Percentiles rank a stretch among this genome's conserved stretches.
These are phyloP conservation scores for Macrotrachela quadricornifera DNA, from an alignment of 1,140 invertebrate species.

Conservation along the genomic window DNA sequence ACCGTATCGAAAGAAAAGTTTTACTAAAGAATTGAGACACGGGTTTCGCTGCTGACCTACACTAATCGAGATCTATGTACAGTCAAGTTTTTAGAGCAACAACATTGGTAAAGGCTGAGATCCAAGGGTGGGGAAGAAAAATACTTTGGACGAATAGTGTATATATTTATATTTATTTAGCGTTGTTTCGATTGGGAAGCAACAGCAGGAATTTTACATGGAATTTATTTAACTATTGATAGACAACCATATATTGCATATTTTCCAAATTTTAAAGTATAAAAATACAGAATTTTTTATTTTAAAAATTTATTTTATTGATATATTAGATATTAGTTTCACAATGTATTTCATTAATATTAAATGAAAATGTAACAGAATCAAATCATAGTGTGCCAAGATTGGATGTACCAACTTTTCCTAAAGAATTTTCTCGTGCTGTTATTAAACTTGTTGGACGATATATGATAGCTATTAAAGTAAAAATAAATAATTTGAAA, in stretches of 20 bases:
- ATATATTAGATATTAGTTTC: neutral
- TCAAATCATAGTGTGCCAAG: neutral
- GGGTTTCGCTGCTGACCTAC: no score
- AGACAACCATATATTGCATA: constrained; percentile 1
- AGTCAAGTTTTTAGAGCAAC: no score
- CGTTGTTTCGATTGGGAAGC: constrained; percentile 1
- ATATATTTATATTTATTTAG: no score
- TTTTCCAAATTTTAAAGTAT: constrained; percentile 3
- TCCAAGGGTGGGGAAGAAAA: no score
- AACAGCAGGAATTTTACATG: constrained; percentile 3
- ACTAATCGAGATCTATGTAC: no score
- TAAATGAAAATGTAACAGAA: neutral
- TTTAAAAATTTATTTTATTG: neutral
- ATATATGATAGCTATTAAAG: neutral
- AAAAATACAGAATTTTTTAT: neutral
- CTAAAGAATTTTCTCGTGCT: neutral
- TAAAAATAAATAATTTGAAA: no score
- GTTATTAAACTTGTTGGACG: constrained; percentile 2
- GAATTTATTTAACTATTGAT: constrained; percentile 4
- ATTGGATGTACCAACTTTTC: neutral
- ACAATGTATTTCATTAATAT: neutral
- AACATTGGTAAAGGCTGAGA: no score
- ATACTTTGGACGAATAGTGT: no score
- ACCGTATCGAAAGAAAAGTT: no score
- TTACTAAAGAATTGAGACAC: no score